phyloP scores from a whole-genome alignment of 92 coral and sea anemone species.

The Paramuricea clavata region DNA sequence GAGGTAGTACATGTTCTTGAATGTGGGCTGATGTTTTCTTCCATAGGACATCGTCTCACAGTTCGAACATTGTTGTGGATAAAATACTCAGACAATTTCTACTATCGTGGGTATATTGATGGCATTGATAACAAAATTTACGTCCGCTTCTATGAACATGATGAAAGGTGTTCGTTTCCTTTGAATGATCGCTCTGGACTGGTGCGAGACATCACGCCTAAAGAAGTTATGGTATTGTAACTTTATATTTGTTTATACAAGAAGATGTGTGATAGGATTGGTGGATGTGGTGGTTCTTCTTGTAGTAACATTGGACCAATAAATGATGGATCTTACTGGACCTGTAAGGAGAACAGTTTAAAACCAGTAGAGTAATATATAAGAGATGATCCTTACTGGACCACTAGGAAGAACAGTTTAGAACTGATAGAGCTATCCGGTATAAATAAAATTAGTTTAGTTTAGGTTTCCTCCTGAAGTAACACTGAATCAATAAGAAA shows the following conservation, averaged over 20 bases:
- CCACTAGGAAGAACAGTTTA: too few species aligned
- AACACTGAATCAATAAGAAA: too few species aligned
- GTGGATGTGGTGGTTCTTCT: neutral
- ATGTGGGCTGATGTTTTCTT: neutral
- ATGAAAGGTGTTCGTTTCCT: constrained; percentile 79
- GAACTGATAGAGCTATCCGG: too few species aligned
- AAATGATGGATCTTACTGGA: too few species aligned
- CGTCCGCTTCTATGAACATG: constrained; percentile 87
- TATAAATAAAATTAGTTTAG: too few species aligned
- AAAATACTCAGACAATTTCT: constrained; percentile 68
- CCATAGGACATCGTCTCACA: constrained; percentile 53
- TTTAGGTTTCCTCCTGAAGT: too few species aligned
- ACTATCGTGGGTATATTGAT: constrained; percentile 85
- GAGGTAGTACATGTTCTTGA: too few species aligned
- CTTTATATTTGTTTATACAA: neutral
- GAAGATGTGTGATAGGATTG: neutral
- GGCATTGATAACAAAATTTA: constrained; percentile 88
- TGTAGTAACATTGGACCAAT: too few species aligned
- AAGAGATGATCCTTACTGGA: too few species aligned
- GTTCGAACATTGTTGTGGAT: constrained; percentile 93
- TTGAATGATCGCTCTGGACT: constrained; percentile 78
- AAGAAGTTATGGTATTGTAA: constrained; percentile 28
- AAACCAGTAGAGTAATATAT: too few species aligned
- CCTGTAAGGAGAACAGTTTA: too few species aligned
- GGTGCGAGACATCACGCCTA: constrained; percentile 28